A percentile compares a stretch with the other conserved stretches of the same genome.
Conservation (phyloP, 2,797 vertebrate genomes). For the Lerista edwardsae region DNA sequence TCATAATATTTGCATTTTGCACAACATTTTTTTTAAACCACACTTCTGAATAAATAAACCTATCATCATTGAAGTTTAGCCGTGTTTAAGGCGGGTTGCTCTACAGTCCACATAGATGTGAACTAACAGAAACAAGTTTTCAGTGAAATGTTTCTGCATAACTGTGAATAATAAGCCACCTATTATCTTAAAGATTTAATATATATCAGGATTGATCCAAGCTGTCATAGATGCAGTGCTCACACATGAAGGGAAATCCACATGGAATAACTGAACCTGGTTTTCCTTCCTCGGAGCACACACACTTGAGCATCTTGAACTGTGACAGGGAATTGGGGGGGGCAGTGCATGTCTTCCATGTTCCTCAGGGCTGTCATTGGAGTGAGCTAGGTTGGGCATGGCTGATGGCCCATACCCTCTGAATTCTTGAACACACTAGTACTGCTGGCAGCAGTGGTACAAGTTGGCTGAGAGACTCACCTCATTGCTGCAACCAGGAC, state of each 20-base stretch:
- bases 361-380: background rate
- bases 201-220: background rate
- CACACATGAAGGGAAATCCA: background rate
- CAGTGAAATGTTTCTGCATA: background rate
- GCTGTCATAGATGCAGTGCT: background rate
- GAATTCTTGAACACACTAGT: too few relatives aligned
- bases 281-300: too few relatives aligned
- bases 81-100: background rate
- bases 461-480: too few relatives aligned
- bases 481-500: too few relatives aligned
- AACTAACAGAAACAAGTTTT: background rate
- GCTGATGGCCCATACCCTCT: too few relatives aligned
- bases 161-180: background rate
- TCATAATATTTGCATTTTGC: conserved; percentile 13
- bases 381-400: too few relatives aligned
- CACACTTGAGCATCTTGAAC: background rate
- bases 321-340: background rate
- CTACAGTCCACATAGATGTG: background rate
- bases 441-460: too few relatives aligned
- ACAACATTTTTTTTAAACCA: background rate
- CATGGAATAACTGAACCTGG: background rate
- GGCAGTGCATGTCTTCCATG: background rate
- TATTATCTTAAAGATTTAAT: background rate
- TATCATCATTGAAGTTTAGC: background rate
- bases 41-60: background rate